These are phyloP conservation scores for Papilio demoleus DNA, from an alignment of 2,888 invertebrate species.

Conservation along the genomic window DNA sequence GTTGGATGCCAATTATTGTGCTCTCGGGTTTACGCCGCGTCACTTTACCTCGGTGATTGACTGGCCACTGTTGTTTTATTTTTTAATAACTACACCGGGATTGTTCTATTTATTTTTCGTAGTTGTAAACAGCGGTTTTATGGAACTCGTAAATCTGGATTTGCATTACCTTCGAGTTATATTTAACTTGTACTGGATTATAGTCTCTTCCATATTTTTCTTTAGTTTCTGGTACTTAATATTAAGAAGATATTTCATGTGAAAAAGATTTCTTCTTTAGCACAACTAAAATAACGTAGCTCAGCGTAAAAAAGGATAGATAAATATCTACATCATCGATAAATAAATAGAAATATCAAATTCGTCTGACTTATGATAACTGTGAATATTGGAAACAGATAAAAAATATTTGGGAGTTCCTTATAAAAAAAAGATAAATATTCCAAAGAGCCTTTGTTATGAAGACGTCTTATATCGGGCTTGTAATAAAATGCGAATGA, in stretches of 20 bases:
- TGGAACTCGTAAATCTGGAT: slow-evolving; percentile 24
- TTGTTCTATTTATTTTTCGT: slow-evolving; percentile 28
- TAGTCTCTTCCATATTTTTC: no score
- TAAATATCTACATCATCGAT: no score
- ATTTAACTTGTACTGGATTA: background rate
- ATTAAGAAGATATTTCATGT: no score
- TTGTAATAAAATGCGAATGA: slow-evolving; percentile 48
- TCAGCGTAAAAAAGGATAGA: background rate
- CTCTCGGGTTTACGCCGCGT: slow-evolving; percentile 52
- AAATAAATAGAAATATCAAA: slow-evolving; percentile 13
- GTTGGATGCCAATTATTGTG: slow-evolving; percentile 69
- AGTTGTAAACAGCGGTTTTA: slow-evolving; percentile 26
- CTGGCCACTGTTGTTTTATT: slow-evolving; percentile 36
- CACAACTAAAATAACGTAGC: no score
- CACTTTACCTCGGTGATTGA: slow-evolving; percentile 41
- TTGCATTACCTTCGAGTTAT: slow-evolving; percentile 7
- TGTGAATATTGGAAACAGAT: slow-evolving; percentile 31
- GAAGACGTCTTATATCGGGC: slow-evolving; percentile 35
- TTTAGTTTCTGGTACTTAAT: no score
- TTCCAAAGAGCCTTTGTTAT: slow-evolving; percentile 42
- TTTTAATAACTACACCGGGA: slow-evolving; percentile 30
- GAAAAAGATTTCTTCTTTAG: no score
- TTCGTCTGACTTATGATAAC: slow-evolving; percentile 8
- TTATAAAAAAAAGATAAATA: slow-evolving; percentile 42
- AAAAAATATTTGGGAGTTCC: slow-evolving; percentile 32